Evolutionary conservation across 2,888 invertebrate genomes (phyloP), one percentile per base, ranked within the genome.

Genomic region (Carterocephalus palaemon): DNA sequence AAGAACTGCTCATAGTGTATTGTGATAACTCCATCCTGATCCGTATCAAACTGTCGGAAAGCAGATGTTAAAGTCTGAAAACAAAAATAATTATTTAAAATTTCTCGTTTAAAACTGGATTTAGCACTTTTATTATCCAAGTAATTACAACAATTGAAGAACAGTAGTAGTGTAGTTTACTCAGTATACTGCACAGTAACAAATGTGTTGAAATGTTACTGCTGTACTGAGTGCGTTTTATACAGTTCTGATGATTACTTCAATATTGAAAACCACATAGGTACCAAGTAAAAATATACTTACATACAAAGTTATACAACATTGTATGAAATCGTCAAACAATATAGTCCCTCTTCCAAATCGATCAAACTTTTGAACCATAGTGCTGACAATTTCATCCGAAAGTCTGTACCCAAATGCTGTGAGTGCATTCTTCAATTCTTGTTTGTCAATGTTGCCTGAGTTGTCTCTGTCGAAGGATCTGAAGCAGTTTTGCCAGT

Each of bases 241-340:
- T 7, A 31, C n/a, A 28, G 12, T 20, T 5, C 6, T 41, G 15
- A 45, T 2, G 19, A 32, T 28, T n/a, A n/a, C n/a, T n/a, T n/a
- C 9, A 23, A 6, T 8, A 4, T 9, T 23, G 2, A 9, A 3
- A 8, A 13, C 13, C 19, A 8, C 20, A 4, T 33, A 23, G 8
- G 26, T 4, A 12, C 10, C 41, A 15, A 6, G 17, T 16, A 19
- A 36, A 24, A 38, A 19, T 13, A 52, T 68, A 91, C 94, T 93
- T 88, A 97, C 97, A 88, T 97, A 94, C 67, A 98, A 86, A 40
- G 95, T 93, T 51, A 98, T 92, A 74, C 97, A 97, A 70, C 97
- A 96, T 73, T 98, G 98, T 58, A 99, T 98, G 74, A 99, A 99
- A 77, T 99, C 99, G 86, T 99, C 99, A 82, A 99, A 99, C 40